phyloP scores from a whole-genome alignment of 1,140 invertebrate species.

The Conopomorpha cramerella region DNA sequence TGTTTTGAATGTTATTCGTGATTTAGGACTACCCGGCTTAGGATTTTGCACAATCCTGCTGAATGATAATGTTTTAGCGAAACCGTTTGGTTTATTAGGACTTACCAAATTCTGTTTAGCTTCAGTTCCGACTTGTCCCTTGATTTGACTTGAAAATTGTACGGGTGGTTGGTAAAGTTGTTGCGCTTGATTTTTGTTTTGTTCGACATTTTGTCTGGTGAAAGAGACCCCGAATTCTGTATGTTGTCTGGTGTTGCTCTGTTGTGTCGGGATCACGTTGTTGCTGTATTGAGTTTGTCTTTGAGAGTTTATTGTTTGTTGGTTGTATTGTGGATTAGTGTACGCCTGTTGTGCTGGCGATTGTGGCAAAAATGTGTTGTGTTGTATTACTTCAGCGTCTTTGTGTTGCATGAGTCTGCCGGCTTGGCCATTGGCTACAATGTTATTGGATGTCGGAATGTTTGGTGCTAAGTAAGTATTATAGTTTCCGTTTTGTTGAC shows the following conservation, averaged over 20 bases:
- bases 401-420: constrained; percentile 4
- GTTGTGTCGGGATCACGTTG: constrained; percentile 8
- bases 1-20: constrained; percentile 42
- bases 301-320: constrained; percentile 9
- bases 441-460: too few relatives aligned
- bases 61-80: constrained; percentile 36
- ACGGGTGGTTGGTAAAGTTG: too few relatives aligned
- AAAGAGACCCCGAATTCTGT: constrained; percentile 6
- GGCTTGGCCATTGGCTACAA: constrained; percentile 8
- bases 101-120: constrained; percentile 38
- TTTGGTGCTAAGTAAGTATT: too few relatives aligned
- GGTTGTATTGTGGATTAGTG: too few relatives aligned
- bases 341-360: too few relatives aligned
- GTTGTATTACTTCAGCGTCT: constrained; percentile 6
- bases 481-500: too few relatives aligned
- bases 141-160: constrained; percentile 10
- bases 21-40: constrained; percentile 28
- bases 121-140: constrained; percentile 13
- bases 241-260: constrained; percentile 13
- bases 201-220: constrained; percentile 9
- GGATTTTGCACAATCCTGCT: constrained; percentile 29
- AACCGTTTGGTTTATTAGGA: constrained; percentile 18
- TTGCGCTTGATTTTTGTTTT: constrained; percentile 11
- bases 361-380: too few relatives aligned
- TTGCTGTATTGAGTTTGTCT: constrained; percentile 12